Base-by-base conservation (phyloP, 2,113 vertebrate genomes). In the Saguinus imperator region DNA sequence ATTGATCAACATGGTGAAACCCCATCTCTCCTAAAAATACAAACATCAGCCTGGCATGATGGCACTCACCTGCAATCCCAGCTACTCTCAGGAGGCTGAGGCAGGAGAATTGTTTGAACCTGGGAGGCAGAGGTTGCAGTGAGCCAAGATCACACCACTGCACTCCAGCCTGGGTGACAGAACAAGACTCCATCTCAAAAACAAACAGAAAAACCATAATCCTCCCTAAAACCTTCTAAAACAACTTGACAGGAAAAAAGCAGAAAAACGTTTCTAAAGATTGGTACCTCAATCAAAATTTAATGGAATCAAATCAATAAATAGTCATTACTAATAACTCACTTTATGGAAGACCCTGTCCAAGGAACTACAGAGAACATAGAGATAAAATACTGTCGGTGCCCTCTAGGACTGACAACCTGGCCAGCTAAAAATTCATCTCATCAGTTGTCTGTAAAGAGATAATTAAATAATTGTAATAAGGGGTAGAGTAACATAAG, bases 161-260 rank as follows among this genome's bases (percentile, higher is more conserved):
- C 16, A 52, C 52, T 52, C 16, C 52, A 52, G 52, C 52, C 52
- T 52, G 16, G 52, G 16, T 17, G 16, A 52, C 52, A 52, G 2
- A 64, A 29, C 12, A 13, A 32, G 27, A 64, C 27, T 64, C 61
- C 27, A 32, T 32, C 12, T 14, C 5, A 64, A 64, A 32, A 64
- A 64, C 27, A 64, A 61, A 61, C 10, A 27, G 4, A 58, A 91
- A 97, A 94, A 27, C 89, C 75, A 61, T 81, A 91, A 70, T 87
- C 7, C 27, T 83, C 95, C 87, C 72, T 81, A 68, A 86, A 89
- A 37, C 45, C 73, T 72, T 76, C 35, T n/a, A 92, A 25, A 92
- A 68, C 20, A 89, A 77, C 55, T 8, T 87, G 61, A 95, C 0
- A 80, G 64, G 72, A 97, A 98, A 95, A 96, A 48, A 93, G 55